Conservation (phyloP, 2,888 invertebrate species). For the Eulithis prunata region DNA sequence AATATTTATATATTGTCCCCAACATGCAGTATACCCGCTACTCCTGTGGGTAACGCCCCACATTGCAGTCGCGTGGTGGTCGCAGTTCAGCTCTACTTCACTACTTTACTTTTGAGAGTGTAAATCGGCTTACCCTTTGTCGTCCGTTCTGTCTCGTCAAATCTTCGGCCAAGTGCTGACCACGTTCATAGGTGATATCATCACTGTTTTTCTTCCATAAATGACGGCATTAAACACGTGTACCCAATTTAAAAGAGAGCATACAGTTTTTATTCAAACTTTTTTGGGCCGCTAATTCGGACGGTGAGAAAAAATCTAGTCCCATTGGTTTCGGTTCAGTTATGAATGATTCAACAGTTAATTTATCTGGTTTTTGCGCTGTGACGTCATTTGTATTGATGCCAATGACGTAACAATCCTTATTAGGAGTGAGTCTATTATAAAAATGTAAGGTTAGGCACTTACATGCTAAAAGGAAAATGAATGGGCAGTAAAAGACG, state of each 20-base stretch:
- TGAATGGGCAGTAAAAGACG: too few relatives aligned
- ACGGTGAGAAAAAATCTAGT: conserved; percentile 46
- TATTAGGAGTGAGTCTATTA: conserved; percentile 4
- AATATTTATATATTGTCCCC: too few relatives aligned
- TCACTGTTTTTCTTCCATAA: conserved; percentile 63
- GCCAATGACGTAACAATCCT: conserved; percentile 25
- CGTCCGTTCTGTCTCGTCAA: conserved; percentile 14
- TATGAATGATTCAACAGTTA: conserved; percentile 48
- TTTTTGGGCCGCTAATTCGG: conserved; percentile 52
- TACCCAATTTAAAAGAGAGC: conserved; percentile 69
- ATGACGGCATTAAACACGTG: conserved; percentile 71
- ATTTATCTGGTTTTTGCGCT: conserved; percentile 32
- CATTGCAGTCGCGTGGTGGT: too few relatives aligned
- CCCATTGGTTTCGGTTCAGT: conserved; percentile 28
- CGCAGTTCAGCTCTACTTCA: too few relatives aligned
- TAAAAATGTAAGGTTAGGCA: background rate
- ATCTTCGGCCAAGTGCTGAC: conserved; percentile 44
- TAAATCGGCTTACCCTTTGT: background rate
- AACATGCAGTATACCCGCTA: too few relatives aligned
- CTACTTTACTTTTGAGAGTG: too few relatives aligned
- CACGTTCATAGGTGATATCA: conserved; percentile 67
- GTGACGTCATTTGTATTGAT: conserved; percentile 29
- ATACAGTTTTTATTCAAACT: conserved; percentile 48
- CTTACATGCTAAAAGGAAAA: too few relatives aligned
- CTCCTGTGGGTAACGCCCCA: too few relatives aligned